Evolutionary conservation across 2,113 vertebrate genomes (phyloP).

Genomic region (Etheostoma spectabile): DNA sequence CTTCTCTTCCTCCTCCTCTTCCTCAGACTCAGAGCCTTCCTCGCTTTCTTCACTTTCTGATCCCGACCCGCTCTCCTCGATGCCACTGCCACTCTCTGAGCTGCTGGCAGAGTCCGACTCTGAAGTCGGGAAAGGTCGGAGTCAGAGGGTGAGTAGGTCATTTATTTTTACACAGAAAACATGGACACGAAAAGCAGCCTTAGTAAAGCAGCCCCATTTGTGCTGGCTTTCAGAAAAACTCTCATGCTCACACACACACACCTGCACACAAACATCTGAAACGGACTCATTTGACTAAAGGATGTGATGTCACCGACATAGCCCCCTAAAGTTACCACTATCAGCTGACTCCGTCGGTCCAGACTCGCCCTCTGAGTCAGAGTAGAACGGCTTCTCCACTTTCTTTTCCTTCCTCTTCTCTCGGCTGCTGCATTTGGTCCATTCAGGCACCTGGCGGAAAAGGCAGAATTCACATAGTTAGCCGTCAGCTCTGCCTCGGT

Average conservation of each 20-base stretch:
- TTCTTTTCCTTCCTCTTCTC: slow-evolving; percentile 99
- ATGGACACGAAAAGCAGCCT: neutral
- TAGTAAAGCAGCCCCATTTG: neutral
- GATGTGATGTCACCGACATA: neutral
- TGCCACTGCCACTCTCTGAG: slow-evolving; percentile 84
- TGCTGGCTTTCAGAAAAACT: neutral
- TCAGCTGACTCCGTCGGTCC: slow-evolving; percentile 97
- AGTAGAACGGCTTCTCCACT: slow-evolving; percentile 97
- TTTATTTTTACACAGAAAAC: neutral
- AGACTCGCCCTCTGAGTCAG: slow-evolving; percentile 95
- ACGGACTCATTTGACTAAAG: neutral
- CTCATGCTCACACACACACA: neutral
- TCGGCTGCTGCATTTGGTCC: slow-evolving; percentile 96
- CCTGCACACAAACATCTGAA: neutral
- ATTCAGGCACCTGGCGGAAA: slow-evolving; percentile 92
- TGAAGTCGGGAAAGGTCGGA: slow-evolving; percentile 57
- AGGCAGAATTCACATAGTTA: slow-evolving; percentile 22
- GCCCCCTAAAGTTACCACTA: slow-evolving; percentile 85
- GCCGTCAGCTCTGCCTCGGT: neutral
- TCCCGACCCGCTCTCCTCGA: slow-evolving; percentile 83
- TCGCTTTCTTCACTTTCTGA: slow-evolving; percentile 86
- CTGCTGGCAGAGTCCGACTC: slow-evolving; percentile 89
- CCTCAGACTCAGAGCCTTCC: slow-evolving; percentile 86
- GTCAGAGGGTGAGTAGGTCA: neutral
- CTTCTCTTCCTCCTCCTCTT: slow-evolving; percentile 88